Evolutionary conservation across 1,140 invertebrate genomes (phyloP), one percentile per base, ranked within the genome.

Genomic region (Ostrea denselamellosa): DNA sequence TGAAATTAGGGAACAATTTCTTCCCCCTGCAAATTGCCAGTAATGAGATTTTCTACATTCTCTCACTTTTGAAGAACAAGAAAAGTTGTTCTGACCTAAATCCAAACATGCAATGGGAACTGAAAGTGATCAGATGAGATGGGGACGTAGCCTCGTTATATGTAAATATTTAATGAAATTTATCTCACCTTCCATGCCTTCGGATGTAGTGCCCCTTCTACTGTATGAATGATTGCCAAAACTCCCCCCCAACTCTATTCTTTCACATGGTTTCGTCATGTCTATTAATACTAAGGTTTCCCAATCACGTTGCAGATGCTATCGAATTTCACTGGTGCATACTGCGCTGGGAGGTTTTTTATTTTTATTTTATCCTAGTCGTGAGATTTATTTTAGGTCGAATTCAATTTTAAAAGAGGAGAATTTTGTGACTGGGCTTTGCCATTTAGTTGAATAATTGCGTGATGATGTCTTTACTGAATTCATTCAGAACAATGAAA

Each of bases 91-190:
- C 56, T 62, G 17, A 62, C 14, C 56, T 19, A 62, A 5, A 62
- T 7, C 56, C 19, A 7, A 62, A 19, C 17, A n/a, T 62, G 56
- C 14, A 62, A 7, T 19, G 56, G n/a, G 56, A 62, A 19, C 14
- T 62, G 14, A 0, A 7, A 62, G 34, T 17, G 56, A 62, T 19
- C 56, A n/a, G 22, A 28, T 22, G n/a, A 9, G 25, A 34, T 77
- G 22, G 22, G 25, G 25, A 77, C 10, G 8, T 77, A 77, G 22
- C 68, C 25, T 77, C 14, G 28, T 77, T 22, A 77, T 77, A 77
- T 77, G 68, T 77, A 77, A 77, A 77, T 77, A 77, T 77, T 77
- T 77, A 77, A 77, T 77, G 68, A 77, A 77, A 77, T 77, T 25
- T 34, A 77, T 77, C 68, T 77, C 68, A 77, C 68, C 68, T 77